Evolutionary conservation across 2,797 vertebrate species (phyloP), one percentile per base, ranked within the genome.

Genomic region (Stomatorhinus walkeri): DNA sequence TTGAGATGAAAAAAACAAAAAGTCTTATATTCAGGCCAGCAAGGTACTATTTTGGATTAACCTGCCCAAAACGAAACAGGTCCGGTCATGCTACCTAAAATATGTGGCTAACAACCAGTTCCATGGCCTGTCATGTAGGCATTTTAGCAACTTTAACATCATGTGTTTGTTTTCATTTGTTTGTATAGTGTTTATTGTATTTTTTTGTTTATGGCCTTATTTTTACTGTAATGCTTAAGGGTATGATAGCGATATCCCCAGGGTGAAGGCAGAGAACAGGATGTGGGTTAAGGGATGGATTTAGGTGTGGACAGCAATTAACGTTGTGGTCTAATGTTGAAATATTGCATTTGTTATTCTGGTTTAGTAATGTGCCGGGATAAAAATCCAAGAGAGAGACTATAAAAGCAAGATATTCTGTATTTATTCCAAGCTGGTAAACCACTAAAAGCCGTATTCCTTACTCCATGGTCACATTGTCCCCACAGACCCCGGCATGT

Each of bases 401-500:
- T 16, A 72, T 36, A 72, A 36, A 36, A 72, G 32, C 28, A 72
- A 36, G 8, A 72, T 72, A 72, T 36, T 72, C 64, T 72, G 28
- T 6, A 72, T 72, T 72, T 36, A 72, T 16, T 36, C 64, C 64
- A 72, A 72, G 64, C 64, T 36, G 28, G 4, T 72, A 72, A 72
- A 72, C 12, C 28, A 36, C 12, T 36, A 46, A 9, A 40, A 81
- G 14, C 36, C 40, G 2, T 22, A 7, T 19, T 40, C 6, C 36
- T 43, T 43, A 72, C 40, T 81, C 76, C 76, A n/a, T 4, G 16
- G 76, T 81, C 40, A 46, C 8, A 43, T 2, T 81, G 19, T 81
- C 40, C 76, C 36, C 40, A 8, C 14, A 85, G 22, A 87, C 40
- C 88, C 64, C 49, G 72, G 88, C 43, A 88, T 87, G 90, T 90